Evolutionary conservation across 1,140 invertebrate species (phyloP).

Genomic region (Caenorhabditis latens): DNA sequence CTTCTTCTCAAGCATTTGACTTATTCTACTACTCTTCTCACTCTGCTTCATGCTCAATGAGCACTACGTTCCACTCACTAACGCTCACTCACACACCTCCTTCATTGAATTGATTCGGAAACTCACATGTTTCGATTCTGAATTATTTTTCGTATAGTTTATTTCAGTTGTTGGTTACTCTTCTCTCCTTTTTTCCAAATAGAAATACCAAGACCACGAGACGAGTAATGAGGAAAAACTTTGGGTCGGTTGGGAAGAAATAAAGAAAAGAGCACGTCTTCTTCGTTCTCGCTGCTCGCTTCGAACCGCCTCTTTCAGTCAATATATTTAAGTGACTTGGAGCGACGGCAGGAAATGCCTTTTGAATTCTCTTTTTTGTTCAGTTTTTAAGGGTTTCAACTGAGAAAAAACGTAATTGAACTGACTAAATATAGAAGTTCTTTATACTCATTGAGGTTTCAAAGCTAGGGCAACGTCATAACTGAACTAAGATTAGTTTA

Average conservation of each 20-base stretch:
- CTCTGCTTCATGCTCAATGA: not conserved
- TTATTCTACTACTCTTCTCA: not conserved
- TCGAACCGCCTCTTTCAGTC: not conserved
- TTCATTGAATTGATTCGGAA: constrained; percentile 3
- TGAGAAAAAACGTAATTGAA: too few species aligned
- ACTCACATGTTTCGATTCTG: constrained; percentile 11
- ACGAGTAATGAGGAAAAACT: not conserved
- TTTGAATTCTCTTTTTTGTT: not conserved
- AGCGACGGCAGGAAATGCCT: not conserved
- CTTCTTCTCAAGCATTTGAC: constrained; percentile 1
- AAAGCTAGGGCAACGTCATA: too few species aligned
- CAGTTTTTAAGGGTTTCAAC: too few species aligned
- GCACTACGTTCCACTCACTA: not conserved
- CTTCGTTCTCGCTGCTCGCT: constrained; percentile 22
- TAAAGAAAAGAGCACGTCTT: constrained; percentile 13
- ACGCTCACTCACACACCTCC: not conserved
- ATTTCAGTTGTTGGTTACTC: not conserved
- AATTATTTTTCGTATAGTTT: constrained; percentile 1
- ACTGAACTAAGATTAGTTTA: too few species aligned
- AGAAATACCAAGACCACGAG: not conserved
- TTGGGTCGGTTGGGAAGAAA: not conserved
- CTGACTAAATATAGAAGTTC: too few species aligned
- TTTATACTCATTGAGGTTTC: too few species aligned
- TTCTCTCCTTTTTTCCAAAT: not conserved
- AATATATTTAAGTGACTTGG: not conserved